phyloP scores from a whole-genome alignment of 23 tunicate species.

The Ascidia mentula region DNA sequence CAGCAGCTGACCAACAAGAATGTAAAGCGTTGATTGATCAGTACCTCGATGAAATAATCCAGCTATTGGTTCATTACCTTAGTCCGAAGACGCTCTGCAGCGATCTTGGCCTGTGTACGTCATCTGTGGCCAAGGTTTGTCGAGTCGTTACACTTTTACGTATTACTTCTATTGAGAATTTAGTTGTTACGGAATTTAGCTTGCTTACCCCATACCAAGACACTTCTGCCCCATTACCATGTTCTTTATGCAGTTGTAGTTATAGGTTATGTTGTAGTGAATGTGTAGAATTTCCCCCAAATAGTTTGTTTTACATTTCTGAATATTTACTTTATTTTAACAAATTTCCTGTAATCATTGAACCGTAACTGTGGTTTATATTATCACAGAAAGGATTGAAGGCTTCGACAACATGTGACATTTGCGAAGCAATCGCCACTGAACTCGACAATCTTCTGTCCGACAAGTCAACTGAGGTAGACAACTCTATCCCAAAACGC shows the following conservation, averaged over 20 bases:
- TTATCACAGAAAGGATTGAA: not conserved
- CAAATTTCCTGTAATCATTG: no score
- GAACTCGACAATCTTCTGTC: not conserved
- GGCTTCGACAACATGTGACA: not conserved
- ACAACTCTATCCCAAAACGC: not conserved
- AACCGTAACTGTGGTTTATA: no score
- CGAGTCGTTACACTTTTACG: not conserved
- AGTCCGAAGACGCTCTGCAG: slow-evolving; percentile 35
- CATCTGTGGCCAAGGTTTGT: not conserved
- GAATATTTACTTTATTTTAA: not conserved
- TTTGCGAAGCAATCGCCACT: not conserved
- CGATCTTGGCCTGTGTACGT: slow-evolving; percentile 35
- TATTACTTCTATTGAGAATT: no score
- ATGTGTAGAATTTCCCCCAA: not conserved
- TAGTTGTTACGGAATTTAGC: not conserved
- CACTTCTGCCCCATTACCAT: not conserved
- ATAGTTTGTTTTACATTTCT: not conserved
- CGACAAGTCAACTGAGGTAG: slow-evolving; percentile 1
- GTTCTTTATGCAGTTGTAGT: not conserved
- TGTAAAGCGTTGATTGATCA: slow-evolving; percentile 28
- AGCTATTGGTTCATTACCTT: slow-evolving; percentile 9
- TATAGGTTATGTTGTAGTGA: not conserved
- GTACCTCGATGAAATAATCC: slow-evolving; percentile 17
- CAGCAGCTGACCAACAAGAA: slow-evolving; percentile 25
- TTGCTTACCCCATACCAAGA: not conserved